phyloP scores from a whole-genome alignment of 2,113 vertebrate species.

The Fulmarus glacialis region DNA sequence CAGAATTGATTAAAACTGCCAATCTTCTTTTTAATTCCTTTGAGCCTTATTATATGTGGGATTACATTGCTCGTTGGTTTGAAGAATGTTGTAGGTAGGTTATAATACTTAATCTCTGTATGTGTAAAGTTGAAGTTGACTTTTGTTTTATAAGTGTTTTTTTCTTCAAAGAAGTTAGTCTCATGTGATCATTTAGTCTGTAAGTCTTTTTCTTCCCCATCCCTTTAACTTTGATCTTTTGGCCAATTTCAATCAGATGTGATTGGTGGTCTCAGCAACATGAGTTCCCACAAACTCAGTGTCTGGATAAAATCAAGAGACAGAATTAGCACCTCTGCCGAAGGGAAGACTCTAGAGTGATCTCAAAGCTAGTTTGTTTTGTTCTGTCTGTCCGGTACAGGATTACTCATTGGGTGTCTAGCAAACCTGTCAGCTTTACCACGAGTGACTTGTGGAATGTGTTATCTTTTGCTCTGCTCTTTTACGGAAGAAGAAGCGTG shows the following conservation, averaged over 20 bases:
- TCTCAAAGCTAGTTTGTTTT: neutral
- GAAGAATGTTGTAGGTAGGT: conserved; percentile 97
- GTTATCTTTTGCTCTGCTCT: neutral
- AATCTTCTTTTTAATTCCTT: conserved; percentile 99
- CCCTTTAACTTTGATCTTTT: neutral
- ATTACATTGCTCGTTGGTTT: conserved; percentile 97
- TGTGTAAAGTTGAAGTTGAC: neutral
- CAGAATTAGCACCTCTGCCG: neutral
- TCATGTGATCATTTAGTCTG: neutral
- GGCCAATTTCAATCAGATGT: neutral
- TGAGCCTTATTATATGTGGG: conserved; percentile 99
- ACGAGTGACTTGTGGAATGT: neutral
- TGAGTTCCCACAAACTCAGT: neutral
- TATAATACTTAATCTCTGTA: neutral
- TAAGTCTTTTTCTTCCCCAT: neutral
- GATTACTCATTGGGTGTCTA: neutral
- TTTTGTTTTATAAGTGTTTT: neutral
- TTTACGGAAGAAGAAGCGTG: neutral
- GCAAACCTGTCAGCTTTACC: neutral
- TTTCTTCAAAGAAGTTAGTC: neutral
- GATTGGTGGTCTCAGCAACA: accelerated
- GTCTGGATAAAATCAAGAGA: neutral
- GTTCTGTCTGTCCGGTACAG: neutral
- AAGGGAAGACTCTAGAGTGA: neutral
- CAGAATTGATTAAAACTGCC: conserved; percentile 97